Evolutionary conservation across 2,888 invertebrate species (phyloP).

Genomic region (Drosophila borealis): DNA sequence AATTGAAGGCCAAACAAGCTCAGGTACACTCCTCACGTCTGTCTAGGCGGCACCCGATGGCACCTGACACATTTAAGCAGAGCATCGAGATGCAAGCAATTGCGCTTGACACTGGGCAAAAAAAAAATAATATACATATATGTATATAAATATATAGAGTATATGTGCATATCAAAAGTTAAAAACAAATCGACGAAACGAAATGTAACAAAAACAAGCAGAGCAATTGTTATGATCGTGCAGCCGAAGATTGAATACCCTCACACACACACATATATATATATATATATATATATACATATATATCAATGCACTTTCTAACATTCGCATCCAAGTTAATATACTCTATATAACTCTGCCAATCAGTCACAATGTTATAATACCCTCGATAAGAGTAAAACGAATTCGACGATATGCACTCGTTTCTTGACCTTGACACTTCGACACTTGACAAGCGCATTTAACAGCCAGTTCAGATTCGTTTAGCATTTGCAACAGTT

Average conservation of each 20-base stretch:
- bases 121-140: neutral
- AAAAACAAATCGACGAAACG: neutral
- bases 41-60: conserved; percentile 13
- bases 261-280: neutral
- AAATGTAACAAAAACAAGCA: conserved; percentile 6
- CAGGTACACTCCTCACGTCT: neutral
- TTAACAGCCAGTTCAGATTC: conserved; percentile 14
- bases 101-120: conserved; percentile 24
- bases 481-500: neutral
- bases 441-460: conserved; percentile 14
- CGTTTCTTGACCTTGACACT: neutral
- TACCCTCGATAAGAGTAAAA: too few species aligned
- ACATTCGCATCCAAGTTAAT: neutral
- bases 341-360: too few species aligned
- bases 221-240: neutral
- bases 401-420: too few species aligned
- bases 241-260: neutral
- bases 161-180: neutral
- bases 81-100: conserved; percentile 36
- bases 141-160: neutral
- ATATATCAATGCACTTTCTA: neutral
- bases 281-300: too few species aligned
- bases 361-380: too few species aligned
- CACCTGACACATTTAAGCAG: conserved; percentile 32
- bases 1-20: too few species aligned